Evolutionary conservation across 2,888 invertebrate species (phyloP).

Genomic region (Strigamia transsilvanica): DNA sequence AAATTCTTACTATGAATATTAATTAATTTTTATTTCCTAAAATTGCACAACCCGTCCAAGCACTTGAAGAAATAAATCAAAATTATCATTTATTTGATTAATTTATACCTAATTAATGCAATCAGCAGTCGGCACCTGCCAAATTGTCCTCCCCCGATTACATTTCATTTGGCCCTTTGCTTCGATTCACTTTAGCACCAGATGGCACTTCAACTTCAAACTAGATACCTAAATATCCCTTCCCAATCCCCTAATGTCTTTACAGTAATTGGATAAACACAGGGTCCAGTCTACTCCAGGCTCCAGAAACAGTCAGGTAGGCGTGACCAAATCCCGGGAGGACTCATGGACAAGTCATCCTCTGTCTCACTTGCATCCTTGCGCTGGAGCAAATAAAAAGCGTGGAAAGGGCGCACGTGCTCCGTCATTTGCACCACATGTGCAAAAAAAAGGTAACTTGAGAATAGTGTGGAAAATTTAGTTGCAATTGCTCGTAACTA

Average conservation of each 20-base stretch:
- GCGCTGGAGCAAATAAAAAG: background rate
- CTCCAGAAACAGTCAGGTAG: slow-evolving; percentile 6
- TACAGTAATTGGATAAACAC: slow-evolving; percentile 38
- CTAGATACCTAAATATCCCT: slow-evolving; percentile 22
- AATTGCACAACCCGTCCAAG: too few relatives aligned
- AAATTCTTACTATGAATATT: too few relatives aligned
- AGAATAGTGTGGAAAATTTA: slow-evolving; percentile 35
- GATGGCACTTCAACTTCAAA: slow-evolving; percentile 29
- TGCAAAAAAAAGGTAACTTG: slow-evolving; percentile 33
- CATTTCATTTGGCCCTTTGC: background rate
- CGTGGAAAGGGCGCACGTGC: background rate
- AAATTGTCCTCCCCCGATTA: background rate
- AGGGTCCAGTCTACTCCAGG: slow-evolving; percentile 2
- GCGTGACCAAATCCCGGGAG: background rate
- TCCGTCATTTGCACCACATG: slow-evolving; percentile 23
- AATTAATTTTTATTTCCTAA: too few relatives aligned
- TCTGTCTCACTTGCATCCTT: background rate
- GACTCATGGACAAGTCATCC: slow-evolving; percentile 22
- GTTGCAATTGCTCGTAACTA: slow-evolving; percentile 31
- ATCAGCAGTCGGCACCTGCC: background rate
- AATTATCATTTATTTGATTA: background rate
- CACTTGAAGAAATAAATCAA: too few relatives aligned
- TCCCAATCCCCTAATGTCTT: slow-evolving; percentile 31
- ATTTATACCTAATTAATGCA: background rate
- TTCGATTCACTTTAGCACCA: background rate